Base-by-base conservation (phyloP, 2,797 vertebrate species). In the Anas bahamensis region DNA sequence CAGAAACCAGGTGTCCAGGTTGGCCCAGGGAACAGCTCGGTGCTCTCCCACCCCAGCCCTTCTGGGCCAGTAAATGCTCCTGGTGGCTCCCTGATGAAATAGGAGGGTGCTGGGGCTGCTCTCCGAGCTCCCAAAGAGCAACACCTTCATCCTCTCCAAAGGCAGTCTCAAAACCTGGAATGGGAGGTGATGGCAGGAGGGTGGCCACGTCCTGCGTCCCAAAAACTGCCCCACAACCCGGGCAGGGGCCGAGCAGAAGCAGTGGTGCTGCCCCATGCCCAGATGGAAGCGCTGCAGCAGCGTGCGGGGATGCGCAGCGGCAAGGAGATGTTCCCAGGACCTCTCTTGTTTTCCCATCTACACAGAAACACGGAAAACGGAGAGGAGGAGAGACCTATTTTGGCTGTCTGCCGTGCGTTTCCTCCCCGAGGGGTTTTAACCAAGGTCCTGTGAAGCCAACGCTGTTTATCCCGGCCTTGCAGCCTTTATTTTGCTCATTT, bases 1-100 rank as follows among this genome's bases (percentile, higher is more conserved):
- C 12, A 39, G 72, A 39, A 57, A 69, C 48, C 6, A n/a, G 2
- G 1, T 2, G 0, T 24, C 31, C 16, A 0, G 0, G 11, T 22
- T 44, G 57, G 28, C 57, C 5, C 1, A 4, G 44, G 56, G 31
- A 33, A 16, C 17, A 57, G 8, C 12, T 29, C 28, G 13, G 48
- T 44, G 66, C 44, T 72, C 68, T 82, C 59, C 18, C 55, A 61
- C 26, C 31, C 18, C 55, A 60, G 23, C 31, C 17, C 31, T 72
- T 33, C 21, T 73, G 64, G 24, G 7, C 11, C 76, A 56, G 41
- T 8, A 16, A 53, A 61, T n/a, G 31, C 9, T 61, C 79, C 29
- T 17, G 23, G 22, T 2, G 10, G 39, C 59, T 65, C 59, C 7
- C 37, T 55, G 52, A 37, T 75, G 33, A 41, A 76, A n/a, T 64